A percentile compares a stretch with the other conserved stretches of the same genome.
These are phyloP conservation scores for Anoplophora glabripennis DNA, from an alignment of 1,140 invertebrate species.

Conservation along the genomic window DNA sequence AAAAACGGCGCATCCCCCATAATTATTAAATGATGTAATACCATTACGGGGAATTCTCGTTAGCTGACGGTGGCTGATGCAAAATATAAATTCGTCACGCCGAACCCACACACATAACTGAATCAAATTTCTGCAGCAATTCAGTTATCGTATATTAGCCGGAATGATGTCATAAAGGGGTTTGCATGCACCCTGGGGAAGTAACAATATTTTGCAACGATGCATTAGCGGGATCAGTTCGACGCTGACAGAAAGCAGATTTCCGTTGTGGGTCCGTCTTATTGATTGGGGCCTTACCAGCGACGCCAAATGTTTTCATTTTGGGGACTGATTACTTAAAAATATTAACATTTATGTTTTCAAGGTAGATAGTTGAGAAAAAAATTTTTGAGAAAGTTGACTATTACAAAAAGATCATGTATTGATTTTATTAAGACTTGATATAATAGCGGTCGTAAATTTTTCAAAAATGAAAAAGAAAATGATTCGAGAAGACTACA, in stretches of 20 bases:
- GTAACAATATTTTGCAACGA: conserved; percentile 7
- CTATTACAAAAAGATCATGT: no score
- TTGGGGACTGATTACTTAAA: no score
- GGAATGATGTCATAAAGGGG: conserved; percentile 31
- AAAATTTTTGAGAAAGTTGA: no score
- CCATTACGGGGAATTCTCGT: conserved; percentile 17
- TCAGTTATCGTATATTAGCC: conserved; percentile 31
- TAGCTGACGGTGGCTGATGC: conserved; percentile 11
- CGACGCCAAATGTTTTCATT: no score
- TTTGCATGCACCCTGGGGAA: conserved; percentile 22
- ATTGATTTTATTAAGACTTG: no score
- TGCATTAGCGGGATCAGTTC: conserved; percentile 1
- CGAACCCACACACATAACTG: conserved; percentile 24
- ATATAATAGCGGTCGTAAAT: no score
- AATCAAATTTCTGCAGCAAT: conserved; percentile 34
- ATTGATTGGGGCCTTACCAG: no score
- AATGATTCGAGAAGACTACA: no score
- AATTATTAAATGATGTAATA: conserved; percentile 12
- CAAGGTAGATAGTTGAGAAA: no score
- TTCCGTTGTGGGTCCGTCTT: neutral
- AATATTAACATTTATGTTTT: no score
- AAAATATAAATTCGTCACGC: conserved; percentile 34
- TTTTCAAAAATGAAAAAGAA: no score
- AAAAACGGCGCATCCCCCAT: neutral
- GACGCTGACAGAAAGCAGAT: conserved; percentile 2